These are phyloP conservation scores for Myanophis thanlyinensis DNA, from an alignment of 2,113 vertebrate genomes.

Conservation along the genomic window DNA sequence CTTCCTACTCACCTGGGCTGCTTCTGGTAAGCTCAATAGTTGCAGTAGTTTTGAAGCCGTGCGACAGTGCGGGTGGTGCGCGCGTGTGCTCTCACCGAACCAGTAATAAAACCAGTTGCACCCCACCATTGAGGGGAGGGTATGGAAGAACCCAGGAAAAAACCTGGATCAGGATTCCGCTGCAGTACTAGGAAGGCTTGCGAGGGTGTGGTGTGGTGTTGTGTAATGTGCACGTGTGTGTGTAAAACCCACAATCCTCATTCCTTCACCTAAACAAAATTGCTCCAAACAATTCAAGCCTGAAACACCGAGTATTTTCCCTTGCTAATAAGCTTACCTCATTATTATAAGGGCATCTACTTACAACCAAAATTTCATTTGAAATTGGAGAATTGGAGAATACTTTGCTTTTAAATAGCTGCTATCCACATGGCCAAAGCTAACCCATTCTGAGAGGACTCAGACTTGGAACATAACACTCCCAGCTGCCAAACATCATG, in stretches of 20 bases:
- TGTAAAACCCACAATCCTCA: background rate
- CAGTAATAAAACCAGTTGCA: no score
- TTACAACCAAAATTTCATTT: background rate
- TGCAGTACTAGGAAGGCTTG: background rate
- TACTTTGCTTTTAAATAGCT: background rate
- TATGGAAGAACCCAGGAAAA: background rate
- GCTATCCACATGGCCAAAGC: background rate
- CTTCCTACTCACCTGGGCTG: no score
- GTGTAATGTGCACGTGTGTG: background rate
- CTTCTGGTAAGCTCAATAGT: no score
- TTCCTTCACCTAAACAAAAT: background rate
- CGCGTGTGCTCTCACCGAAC: no score
- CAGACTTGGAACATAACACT: background rate
- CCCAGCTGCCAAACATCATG: background rate
- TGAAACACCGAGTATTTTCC: background rate
- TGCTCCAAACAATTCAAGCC: background rate
- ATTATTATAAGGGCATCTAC: no score
- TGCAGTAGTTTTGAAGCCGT: no score
- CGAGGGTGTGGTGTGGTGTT: accelerated
- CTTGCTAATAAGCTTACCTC: background rate
- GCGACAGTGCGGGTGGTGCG: no score
- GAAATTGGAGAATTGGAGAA: background rate
- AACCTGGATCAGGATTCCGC: background rate
- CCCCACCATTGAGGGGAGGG: no score
- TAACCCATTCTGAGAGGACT: background rate